A percentile compares a stretch with the other conserved stretches of the same genome.
Evolutionary conservation across 2,797 vertebrate genomes (phyloP).

Genomic region (Gouania willdenowi): DNA sequence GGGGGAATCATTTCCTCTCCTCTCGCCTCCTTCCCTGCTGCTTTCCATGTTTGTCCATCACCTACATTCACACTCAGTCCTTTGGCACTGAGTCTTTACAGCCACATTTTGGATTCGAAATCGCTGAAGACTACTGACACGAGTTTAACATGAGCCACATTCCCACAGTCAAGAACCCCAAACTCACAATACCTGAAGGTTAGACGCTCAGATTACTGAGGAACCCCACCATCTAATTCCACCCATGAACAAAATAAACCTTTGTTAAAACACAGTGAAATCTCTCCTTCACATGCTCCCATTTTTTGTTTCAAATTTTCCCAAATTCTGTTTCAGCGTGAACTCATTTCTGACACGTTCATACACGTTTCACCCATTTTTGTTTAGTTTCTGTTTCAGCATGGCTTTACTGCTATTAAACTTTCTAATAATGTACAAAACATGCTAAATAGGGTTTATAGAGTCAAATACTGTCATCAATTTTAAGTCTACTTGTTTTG

Average conservation of each 20-base stretch:
- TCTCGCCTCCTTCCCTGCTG: slow-evolving; percentile 32
- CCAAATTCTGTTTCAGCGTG: too few relatives aligned
- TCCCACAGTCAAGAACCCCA: slow-evolving; percentile 50
- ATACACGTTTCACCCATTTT: too few relatives aligned
- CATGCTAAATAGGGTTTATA: too few relatives aligned
- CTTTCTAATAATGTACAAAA: too few relatives aligned
- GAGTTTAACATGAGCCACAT: slow-evolving; percentile 44
- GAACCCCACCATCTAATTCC: slow-evolving; percentile 56
- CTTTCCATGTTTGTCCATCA: slow-evolving; percentile 37
- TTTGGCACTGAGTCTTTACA: slow-evolving; percentile 52
- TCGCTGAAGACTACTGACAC: slow-evolving; percentile 42
- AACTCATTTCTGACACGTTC: too few relatives aligned
- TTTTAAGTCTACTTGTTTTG: too few relatives aligned
- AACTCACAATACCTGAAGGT: slow-evolving; percentile 49
- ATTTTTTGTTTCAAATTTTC: too few relatives aligned
- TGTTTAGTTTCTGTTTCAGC: too few relatives aligned
- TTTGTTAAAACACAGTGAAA: too few relatives aligned
- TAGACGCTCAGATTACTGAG: slow-evolving; percentile 62
- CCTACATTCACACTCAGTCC: slow-evolving; percentile 47
- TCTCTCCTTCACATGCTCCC: too few relatives aligned
- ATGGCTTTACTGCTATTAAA: too few relatives aligned
- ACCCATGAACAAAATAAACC: slow-evolving; percentile 53
- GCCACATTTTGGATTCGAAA: slow-evolving; percentile 42
- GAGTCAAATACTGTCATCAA: too few relatives aligned
- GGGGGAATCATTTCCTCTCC: slow-evolving; percentile 58